phyloP scores from a whole-genome alignment of 2,797 vertebrate species.

The Channa striata region DNA sequence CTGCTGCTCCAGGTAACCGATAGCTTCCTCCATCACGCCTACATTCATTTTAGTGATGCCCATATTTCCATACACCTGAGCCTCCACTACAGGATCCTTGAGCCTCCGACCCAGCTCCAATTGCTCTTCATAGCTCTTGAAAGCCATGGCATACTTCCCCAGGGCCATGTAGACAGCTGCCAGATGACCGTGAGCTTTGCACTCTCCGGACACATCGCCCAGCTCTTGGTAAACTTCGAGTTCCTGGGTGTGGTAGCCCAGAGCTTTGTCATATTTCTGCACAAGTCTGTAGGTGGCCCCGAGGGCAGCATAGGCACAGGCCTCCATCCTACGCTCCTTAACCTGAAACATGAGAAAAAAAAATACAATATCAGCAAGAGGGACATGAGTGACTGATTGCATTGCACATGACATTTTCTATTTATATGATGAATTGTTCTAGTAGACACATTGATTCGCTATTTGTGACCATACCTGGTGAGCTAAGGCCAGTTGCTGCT shows the following conservation, averaged over 20 bases:
- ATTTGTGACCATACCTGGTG: slow-evolving; percentile 80
- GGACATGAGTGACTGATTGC: slow-evolving; percentile 23
- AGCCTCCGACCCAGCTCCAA: slow-evolving; percentile 93
- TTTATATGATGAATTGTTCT: slow-evolving; percentile 17
- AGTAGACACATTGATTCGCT: slow-evolving; percentile 11
- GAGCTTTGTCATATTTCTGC: slow-evolving; percentile 90
- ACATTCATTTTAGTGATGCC: slow-evolving; percentile 99
- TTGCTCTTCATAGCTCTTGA: slow-evolving; percentile 97
- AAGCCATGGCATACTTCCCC: slow-evolving; percentile 97
- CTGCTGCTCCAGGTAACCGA: slow-evolving; percentile 98
- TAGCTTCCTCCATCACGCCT: slow-evolving; percentile 96
- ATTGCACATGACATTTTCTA: slow-evolving; percentile 25
- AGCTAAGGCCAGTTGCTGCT: slow-evolving; percentile 95
- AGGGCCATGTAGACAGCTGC: slow-evolving; percentile 98
- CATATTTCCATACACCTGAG: slow-evolving; percentile 98
- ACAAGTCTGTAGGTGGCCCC: slow-evolving; percentile 92
- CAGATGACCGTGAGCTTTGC: slow-evolving; percentile 95
- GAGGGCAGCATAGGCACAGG: slow-evolving; percentile 91
- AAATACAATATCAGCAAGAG: slow-evolving; percentile 21
- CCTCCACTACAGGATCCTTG: slow-evolving; percentile 92
- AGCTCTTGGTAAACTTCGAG: slow-evolving; percentile 92
- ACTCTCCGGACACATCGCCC: slow-evolving; percentile 91
- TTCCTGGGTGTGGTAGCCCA: slow-evolving; percentile 97
- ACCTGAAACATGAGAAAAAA: slow-evolving; percentile 70
- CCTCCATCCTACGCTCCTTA: slow-evolving; percentile 82